Conservation (phyloP, 2,113 vertebrate species). For the Alligator sinensis region DNA sequence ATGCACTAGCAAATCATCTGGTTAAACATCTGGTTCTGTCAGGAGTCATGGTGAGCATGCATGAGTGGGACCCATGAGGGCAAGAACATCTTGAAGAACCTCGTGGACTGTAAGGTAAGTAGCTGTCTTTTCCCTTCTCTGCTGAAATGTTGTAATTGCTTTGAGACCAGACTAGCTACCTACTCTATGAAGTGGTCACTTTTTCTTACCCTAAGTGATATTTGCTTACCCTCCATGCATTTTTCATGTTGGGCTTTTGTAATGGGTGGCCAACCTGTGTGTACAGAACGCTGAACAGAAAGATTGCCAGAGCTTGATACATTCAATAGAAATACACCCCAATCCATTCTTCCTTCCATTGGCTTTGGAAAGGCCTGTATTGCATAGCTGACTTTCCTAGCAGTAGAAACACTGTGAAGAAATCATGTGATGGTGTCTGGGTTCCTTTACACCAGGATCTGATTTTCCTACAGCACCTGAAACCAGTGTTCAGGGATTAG, state of each 20-base stretch:
- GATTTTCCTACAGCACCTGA: not conserved
- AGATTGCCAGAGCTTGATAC: not conserved
- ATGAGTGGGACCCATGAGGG: not conserved
- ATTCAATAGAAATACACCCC: not conserved
- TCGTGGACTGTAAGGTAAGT: not conserved
- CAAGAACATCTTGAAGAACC: not conserved
- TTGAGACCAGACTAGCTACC: not conserved
- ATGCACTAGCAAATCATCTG: too few species aligned
- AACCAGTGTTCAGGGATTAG: not conserved
- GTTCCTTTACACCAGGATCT: not conserved
- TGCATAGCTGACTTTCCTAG: not conserved
- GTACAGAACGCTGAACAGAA: not conserved
- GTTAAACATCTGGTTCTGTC: too few species aligned
- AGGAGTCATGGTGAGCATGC: not conserved
- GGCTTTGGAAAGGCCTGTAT: not conserved
- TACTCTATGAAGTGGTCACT: not conserved
- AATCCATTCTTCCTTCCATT: not conserved
- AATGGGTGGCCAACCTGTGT: not conserved
- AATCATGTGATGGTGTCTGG: not conserved
- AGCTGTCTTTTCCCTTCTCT: not conserved
- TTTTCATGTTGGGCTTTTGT: not conserved
- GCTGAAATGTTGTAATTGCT: not conserved
- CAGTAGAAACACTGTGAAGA: too few species aligned
- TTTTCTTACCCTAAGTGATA: not conserved
- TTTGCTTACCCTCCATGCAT: not conserved